phyloP scores from a whole-genome alignment of 2,113 vertebrate species.

The Tetraodon nigroviridis region DNA sequence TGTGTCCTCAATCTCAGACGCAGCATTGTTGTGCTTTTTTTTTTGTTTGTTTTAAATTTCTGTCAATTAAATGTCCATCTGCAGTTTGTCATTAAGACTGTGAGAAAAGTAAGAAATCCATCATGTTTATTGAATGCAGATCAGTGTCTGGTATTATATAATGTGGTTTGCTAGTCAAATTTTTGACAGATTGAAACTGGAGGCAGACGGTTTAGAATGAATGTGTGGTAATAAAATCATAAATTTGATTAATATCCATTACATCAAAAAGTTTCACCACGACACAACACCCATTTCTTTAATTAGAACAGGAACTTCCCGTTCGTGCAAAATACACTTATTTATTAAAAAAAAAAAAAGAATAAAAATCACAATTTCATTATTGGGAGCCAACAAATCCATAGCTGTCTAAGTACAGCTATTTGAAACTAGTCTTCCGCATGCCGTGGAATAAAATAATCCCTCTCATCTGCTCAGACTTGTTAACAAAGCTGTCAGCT shows the following conservation, averaged over 20 bases:
- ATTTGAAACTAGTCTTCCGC: constrained; percentile 59
- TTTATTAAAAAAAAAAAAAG: constrained; percentile 9
- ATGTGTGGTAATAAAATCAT: too few relatives aligned
- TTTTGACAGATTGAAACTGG: too few relatives aligned
- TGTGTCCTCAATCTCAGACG: not conserved
- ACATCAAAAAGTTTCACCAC: too few relatives aligned
- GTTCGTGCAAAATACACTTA: constrained; percentile 13
- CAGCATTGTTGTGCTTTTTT: not conserved
- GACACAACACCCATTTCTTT: constrained; percentile 5
- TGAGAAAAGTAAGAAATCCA: not conserved
- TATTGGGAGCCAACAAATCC: constrained; percentile 50
- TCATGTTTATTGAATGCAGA: too few relatives aligned
- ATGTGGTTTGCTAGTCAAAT: too few relatives aligned
- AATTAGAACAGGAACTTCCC: constrained; percentile 31
- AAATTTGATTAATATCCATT: too few relatives aligned
- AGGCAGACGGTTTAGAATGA: too few relatives aligned
- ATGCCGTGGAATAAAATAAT: constrained; percentile 79
- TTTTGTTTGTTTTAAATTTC: too few relatives aligned
- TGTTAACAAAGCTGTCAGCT: constrained; percentile 83
- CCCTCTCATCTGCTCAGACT: constrained; percentile 81
- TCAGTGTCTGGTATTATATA: too few relatives aligned
- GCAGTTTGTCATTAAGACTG: not conserved
- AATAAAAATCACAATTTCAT: constrained; percentile 22
- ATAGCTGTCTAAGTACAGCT: constrained; percentile 46
- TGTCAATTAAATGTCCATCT: not conserved